Percentiles rank a stretch among this genome's conserved stretches.
These are phyloP conservation scores for Agriopis aurantiaria DNA, from an alignment of 2,888 invertebrate species.

Conservation along the genomic window DNA sequence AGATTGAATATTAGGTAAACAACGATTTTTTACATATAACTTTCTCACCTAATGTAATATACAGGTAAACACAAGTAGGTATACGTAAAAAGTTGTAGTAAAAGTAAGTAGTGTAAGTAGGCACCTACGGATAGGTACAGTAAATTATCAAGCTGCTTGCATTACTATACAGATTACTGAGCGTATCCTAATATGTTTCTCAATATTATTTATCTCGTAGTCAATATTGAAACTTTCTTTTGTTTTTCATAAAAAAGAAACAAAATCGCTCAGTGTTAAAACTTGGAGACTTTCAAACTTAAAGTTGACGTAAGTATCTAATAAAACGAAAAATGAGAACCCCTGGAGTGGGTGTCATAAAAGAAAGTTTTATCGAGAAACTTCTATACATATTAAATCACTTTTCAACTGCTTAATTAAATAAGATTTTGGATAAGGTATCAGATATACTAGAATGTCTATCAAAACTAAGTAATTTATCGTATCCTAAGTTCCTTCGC, in stretches of 20 bases:
- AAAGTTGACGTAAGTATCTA: conserved; percentile 24
- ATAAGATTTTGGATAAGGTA: background rate
- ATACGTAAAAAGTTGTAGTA: too few species aligned
- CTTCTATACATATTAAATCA: conserved; percentile 18
- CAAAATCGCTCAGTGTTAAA: conserved; percentile 16
- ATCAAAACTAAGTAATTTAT: background rate
- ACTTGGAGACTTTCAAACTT: conserved; percentile 22
- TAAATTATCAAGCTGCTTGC: too few species aligned
- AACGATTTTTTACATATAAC: too few species aligned
- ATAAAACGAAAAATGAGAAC: conserved; percentile 20
- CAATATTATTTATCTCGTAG: conserved; percentile 17
- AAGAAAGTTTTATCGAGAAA: conserved; percentile 31
- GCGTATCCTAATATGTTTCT: conserved; percentile 3
- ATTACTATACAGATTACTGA: too few species aligned
- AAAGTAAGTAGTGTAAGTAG: too few species aligned
- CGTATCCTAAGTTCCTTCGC: too few species aligned
- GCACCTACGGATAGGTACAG: too few species aligned
- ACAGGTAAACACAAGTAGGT: too few species aligned
- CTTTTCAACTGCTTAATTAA: background rate
- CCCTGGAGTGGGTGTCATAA: conserved; percentile 15
- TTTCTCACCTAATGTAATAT: too few species aligned
- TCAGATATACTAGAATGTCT: too few species aligned
- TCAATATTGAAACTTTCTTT: conserved; percentile 17
- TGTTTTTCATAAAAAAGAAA: conserved; percentile 19
- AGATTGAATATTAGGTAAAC: too few species aligned